These are phyloP conservation scores for Cliona cf. orientalis DNA, from an alignment of 37 sponge, comb jelly and placozoan species.

Conservation along the genomic window DNA sequence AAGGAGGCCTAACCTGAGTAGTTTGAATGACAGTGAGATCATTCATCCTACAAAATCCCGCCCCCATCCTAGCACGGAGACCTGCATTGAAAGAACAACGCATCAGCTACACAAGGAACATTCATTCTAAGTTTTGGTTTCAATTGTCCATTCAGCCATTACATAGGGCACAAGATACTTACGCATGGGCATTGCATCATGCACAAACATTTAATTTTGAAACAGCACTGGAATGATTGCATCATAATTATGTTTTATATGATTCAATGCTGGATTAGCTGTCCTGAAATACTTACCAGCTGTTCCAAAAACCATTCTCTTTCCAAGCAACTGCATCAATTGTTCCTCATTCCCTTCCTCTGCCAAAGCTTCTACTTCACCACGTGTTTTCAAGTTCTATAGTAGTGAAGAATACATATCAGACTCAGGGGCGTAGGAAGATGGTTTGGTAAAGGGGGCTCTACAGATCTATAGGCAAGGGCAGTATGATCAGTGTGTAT, in stretches of 20 bases:
- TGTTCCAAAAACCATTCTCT: slow-evolving; percentile 92
- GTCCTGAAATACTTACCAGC: slow-evolving; percentile 60
- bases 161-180: no score
- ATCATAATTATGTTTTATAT: background rate
- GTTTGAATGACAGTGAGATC: slow-evolving; percentile 99
- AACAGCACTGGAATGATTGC: no score
- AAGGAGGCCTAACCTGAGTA: slow-evolving; percentile 72
- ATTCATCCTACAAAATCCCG: slow-evolving; percentile 94
- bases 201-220: no score
- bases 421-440: no score
- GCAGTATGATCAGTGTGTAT: no score
- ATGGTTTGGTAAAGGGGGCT: no score
- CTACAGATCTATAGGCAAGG: no score
- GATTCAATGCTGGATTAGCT: background rate
- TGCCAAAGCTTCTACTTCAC: slow-evolving; percentile 54
- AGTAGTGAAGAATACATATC: background rate
- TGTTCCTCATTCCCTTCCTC: slow-evolving; percentile 51
- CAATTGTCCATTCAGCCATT: no score
- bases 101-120: no score
- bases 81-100: slow-evolving; percentile 28
- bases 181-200: no score
- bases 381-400: slow-evolving; percentile 63
- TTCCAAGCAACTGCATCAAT: slow-evolving; percentile 44
- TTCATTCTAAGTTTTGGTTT: no score
- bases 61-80: slow-evolving; percentile 94